Conservation (phyloP, 2,888 invertebrate species). For the Litoditis marina region DNA sequence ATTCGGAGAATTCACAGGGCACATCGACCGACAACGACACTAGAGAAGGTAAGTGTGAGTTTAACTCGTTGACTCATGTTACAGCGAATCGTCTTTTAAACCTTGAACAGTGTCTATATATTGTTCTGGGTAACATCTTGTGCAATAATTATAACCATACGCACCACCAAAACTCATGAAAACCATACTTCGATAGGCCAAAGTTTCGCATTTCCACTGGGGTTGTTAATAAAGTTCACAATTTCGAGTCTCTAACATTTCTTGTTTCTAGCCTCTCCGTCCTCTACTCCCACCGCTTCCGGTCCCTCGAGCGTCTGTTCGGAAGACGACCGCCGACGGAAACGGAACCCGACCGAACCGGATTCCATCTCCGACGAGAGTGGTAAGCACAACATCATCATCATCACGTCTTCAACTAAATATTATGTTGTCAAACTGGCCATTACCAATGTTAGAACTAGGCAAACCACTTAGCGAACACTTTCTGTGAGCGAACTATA, state of each 20-base stretch:
- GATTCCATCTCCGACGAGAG: conserved; percentile 42
- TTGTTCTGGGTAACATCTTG: no score
- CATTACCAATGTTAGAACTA: no score
- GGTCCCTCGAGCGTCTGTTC: conserved; percentile 32
- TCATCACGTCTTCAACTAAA: background rate
- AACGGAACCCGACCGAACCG: conserved; percentile 22
- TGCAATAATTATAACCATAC: no score
- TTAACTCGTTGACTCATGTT: background rate
- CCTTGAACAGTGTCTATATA: no score
- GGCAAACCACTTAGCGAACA: background rate
- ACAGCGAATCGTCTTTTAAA: background rate
- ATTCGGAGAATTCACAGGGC: conserved; percentile 21
- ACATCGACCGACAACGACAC: background rate
- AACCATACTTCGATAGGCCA: no score
- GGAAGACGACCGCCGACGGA: conserved; percentile 23
- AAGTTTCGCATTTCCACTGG: background rate
- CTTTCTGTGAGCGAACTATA: no score
- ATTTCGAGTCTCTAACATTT: no score
- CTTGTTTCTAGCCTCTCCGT: no score
- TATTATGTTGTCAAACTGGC: no score
- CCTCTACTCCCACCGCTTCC: conserved; percentile 6
- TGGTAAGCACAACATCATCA: conserved; percentile 16
- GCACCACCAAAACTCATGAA: no score
- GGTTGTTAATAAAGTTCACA: no score
- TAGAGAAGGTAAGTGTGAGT: background rate